These are phyloP conservation scores for Colaptes auratus DNA, from an alignment of 2,113 vertebrate species.

Conservation along the genomic window DNA sequence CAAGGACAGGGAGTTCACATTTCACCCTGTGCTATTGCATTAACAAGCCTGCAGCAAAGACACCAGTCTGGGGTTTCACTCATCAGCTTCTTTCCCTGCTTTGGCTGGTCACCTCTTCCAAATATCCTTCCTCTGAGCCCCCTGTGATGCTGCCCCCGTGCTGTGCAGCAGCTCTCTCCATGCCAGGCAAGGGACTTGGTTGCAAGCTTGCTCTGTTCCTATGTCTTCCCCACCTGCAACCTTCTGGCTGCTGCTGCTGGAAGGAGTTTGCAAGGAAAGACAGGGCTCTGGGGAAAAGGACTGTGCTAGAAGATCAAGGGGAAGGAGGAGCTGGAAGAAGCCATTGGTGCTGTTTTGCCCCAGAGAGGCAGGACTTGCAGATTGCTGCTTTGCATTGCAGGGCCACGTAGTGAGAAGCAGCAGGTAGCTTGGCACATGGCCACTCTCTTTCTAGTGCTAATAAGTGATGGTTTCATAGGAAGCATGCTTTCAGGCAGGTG, in stretches of 20 bases:
- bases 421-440: background rate
- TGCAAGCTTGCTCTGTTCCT: background rate
- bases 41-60: background rate
- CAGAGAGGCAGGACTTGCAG: background rate
- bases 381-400: background rate
- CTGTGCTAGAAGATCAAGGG: background rate
- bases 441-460: background rate
- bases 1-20: background rate
- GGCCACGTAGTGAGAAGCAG: background rate
- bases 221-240: rapidly evolving
- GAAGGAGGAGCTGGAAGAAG: background rate
- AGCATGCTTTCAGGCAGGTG: background rate
- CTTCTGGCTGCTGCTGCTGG: background rate
- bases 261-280: rapidly evolving
- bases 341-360: rapidly evolving
- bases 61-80: rapidly evolving
- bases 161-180: rapidly evolving
- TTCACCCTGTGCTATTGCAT: background rate
- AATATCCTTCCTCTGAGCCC: background rate
- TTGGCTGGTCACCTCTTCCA: background rate
- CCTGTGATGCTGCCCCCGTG: rapidly evolving
- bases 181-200: background rate
- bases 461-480: background rate
- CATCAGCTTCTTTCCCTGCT: no score
- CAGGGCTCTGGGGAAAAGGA: background rate